Evolutionary conservation across 2,888 invertebrate genomes (phyloP).

Genomic region (Laothoe populi): DNA sequence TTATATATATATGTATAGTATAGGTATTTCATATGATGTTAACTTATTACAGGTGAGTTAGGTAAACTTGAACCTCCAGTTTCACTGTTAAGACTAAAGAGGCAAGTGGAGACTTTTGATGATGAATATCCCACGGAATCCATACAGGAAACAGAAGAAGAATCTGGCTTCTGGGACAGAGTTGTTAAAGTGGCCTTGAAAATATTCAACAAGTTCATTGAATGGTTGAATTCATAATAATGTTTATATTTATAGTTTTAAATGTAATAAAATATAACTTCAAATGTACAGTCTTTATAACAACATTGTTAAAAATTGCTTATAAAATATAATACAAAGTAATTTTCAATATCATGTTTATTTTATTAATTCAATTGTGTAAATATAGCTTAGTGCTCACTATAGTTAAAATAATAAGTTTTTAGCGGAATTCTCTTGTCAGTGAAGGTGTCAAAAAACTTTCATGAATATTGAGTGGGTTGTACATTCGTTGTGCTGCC

Average conservation of each 20-base stretch:
- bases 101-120: slow-evolving; percentile 71
- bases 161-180: slow-evolving; percentile 76
- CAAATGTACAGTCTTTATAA: neutral
- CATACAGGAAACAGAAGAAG: slow-evolving; percentile 63
- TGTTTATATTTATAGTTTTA: neutral
- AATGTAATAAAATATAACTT: neutral
- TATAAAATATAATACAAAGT: neutral
- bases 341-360: neutral
- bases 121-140: slow-evolving; percentile 59
- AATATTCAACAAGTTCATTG: slow-evolving; percentile 71
- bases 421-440: neutral
- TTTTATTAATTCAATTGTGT: neutral
- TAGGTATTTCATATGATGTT: neutral
- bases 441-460: slow-evolving; percentile 47
- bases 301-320: neutral
- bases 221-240: slow-evolving; percentile 73
- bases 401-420: neutral
- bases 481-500: slow-evolving; percentile 56
- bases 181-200: slow-evolving; percentile 75
- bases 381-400: neutral
- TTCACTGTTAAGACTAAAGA: slow-evolving; percentile 49
- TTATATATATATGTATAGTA: too few species aligned
- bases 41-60: slow-evolving; percentile 34
- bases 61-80: slow-evolving; percentile 43
- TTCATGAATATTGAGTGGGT: slow-evolving; percentile 65